Percentiles rank a stretch among this genome's conserved stretches.
Evolutionary conservation across 1,140 invertebrate species (phyloP).

Genomic region (Scaptomyza hsui): DNA sequence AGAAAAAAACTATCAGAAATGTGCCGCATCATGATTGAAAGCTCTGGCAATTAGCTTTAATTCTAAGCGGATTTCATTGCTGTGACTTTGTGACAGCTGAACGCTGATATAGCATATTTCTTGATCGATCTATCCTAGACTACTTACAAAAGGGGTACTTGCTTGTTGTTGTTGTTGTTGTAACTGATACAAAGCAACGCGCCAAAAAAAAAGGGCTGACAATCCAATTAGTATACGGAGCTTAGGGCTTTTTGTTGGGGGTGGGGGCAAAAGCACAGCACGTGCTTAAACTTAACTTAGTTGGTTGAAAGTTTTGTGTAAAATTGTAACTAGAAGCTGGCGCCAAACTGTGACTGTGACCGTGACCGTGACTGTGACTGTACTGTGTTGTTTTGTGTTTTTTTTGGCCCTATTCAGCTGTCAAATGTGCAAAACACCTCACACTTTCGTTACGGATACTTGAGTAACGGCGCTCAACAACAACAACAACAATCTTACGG

Average conservation of each 20-base stretch:
- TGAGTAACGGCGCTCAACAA: slow-evolving; percentile 33
- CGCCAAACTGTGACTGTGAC: slow-evolving; percentile 16
- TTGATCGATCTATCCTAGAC: slow-evolving; percentile 64
- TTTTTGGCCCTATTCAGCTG: slow-evolving; percentile 47
- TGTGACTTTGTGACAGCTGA: slow-evolving; percentile 58
- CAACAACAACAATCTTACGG: not conserved
- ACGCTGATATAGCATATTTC: slow-evolving; percentile 68
- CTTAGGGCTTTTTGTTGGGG: slow-evolving; percentile 6
- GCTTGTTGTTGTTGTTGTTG: not conserved
- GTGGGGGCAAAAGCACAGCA: slow-evolving; percentile 12
- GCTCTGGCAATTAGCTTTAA: slow-evolving; percentile 79
- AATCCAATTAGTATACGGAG: slow-evolving; percentile 64
- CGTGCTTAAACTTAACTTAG: slow-evolving; percentile 31
- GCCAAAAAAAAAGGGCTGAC: slow-evolving; percentile 46
- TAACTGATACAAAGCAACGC: slow-evolving; percentile 7
- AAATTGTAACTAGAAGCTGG: slow-evolving; percentile 7
- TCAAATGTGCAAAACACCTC: slow-evolving; percentile 51
- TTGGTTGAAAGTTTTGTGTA: slow-evolving; percentile 12
- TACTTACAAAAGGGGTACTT: slow-evolving; percentile 5
- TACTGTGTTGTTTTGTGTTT: not conserved
- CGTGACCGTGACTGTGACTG: slow-evolving; percentile 1
- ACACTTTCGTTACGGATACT: slow-evolving; percentile 49
- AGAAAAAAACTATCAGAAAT: slow-evolving; percentile 32
- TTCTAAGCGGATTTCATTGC: slow-evolving; percentile 72
- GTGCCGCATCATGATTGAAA: slow-evolving; percentile 64